Evolutionary conservation across 92 coral and sea anemone species (phyloP).

Genomic region (Anthopleura xanthogrammica): DNA sequence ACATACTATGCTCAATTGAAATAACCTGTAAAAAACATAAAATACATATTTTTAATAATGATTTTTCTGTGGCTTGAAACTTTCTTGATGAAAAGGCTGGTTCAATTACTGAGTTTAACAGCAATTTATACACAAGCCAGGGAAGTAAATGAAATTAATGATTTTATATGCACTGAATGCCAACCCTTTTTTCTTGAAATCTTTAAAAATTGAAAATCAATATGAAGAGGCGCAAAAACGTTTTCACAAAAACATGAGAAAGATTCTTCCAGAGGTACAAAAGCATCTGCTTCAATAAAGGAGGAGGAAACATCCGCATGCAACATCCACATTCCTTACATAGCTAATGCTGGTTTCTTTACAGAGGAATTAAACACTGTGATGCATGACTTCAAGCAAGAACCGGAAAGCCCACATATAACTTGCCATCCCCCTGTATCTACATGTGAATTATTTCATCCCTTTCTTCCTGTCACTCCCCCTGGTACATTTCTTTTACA

Average conservation of each 20-base stretch:
- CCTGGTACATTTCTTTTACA: neutral
- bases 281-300: neutral
- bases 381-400: neutral
- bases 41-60: slow-evolving; percentile 30
- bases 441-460: neutral
- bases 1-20: too few relatives aligned
- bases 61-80: slow-evolving; percentile 47
- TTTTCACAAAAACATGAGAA: neutral
- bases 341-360: neutral
- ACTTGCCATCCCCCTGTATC: neutral
- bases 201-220: slow-evolving; percentile 25
- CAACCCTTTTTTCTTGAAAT: slow-evolving; percentile 27
- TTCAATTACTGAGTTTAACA: slow-evolving; percentile 26
- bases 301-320: neutral
- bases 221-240: slow-evolving; percentile 20
- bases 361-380: neutral
- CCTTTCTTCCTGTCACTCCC: neutral
- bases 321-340: neutral
- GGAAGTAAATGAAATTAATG: neutral
- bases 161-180: slow-evolving; percentile 25
- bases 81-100: slow-evolving; percentile 40
- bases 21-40: slow-evolving; percentile 41
- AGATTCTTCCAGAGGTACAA: neutral
- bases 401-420: neutral
- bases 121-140: slow-evolving; percentile 2